A percentile compares a stretch with the other conserved stretches of the same genome.
Conservation (phyloP, 1,140 invertebrate species). For the Scaptomyza hsui region DNA sequence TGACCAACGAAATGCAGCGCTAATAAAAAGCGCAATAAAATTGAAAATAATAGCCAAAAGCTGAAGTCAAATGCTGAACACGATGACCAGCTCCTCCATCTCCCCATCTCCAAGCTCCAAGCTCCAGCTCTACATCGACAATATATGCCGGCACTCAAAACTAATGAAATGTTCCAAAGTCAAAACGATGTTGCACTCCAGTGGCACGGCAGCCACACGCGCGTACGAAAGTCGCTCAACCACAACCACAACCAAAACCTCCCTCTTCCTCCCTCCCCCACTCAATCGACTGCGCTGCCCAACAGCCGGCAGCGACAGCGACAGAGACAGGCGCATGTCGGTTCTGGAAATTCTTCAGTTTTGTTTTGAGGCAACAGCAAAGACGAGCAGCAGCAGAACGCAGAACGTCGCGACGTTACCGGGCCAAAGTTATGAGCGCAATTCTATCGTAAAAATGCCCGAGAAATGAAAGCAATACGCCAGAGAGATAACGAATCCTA, state of each 20-base stretch:
- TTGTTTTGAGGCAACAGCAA: constrained; percentile 41
- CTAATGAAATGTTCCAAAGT: constrained; percentile 81
- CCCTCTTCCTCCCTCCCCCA: constrained; percentile 3
- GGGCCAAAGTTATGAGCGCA: constrained; percentile 75
- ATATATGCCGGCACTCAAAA: constrained; percentile 82
- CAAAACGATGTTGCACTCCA: constrained; percentile 59
- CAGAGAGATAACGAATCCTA: background rate
- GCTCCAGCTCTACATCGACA: constrained; percentile 49
- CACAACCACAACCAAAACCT: constrained; percentile 25
- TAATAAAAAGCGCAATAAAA: constrained; percentile 81
- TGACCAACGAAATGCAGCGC: constrained; percentile 59
- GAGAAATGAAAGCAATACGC: constrained; percentile 44
- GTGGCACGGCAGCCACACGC: constrained; percentile 66
- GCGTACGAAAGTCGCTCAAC: constrained; percentile 60
- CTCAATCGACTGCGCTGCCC: background rate
- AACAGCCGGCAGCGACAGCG: constrained; percentile 12
- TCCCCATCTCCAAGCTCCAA: background rate
- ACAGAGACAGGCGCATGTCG: constrained; percentile 51
- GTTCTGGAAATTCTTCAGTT: constrained; percentile 66
- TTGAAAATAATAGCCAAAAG: constrained; percentile 78
- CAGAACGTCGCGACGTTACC: constrained; percentile 37
- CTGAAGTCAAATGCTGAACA: constrained; percentile 35
- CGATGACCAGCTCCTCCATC: constrained; percentile 15
- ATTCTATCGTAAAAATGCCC: constrained; percentile 78
- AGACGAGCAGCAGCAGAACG: constrained; percentile 59